These are phyloP conservation scores for Scatophagus argus DNA, from an alignment of 2,113 vertebrate species.

Conservation along the genomic window DNA sequence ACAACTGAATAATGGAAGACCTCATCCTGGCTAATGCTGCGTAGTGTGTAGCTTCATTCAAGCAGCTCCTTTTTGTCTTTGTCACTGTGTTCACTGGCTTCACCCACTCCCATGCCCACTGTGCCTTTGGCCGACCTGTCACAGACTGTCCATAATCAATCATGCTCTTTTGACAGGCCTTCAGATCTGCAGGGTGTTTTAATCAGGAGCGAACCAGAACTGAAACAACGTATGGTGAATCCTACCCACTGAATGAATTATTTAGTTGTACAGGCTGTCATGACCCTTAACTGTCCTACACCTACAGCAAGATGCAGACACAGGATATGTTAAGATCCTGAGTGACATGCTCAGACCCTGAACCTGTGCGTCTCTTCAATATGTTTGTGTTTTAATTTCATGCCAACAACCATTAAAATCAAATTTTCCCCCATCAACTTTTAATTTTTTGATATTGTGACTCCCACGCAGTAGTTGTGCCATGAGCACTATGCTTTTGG, in stretches of 20 bases:
- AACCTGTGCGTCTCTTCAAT: neutral
- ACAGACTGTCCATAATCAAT: slow-evolving; percentile 49
- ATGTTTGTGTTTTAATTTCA: neutral
- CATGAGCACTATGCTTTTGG: neutral
- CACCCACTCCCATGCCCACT: neutral
- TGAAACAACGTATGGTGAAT: slow-evolving; percentile 9
- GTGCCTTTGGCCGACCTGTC: slow-evolving; percentile 36
- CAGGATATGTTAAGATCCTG: too few relatives aligned
- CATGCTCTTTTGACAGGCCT: slow-evolving; percentile 24
- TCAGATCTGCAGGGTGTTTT: neutral
- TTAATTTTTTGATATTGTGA: neutral
- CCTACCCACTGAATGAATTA: slow-evolving; percentile 42
- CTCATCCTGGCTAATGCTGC: slow-evolving; percentile 1
- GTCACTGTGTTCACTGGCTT: slow-evolving; percentile 17
- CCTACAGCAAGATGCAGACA: neutral
- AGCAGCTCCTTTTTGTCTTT: neutral
- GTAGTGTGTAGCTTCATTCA: slow-evolving; percentile 1
- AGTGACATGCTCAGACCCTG: neutral
- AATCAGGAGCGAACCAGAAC: neutral
- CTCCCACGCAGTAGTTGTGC: neutral
- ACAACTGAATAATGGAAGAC: slow-evolving; percentile 24
- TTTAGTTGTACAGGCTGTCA: slow-evolving; percentile 41
- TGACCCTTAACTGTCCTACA: slow-evolving; percentile 36
- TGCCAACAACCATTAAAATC: neutral
- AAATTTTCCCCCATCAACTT: too few relatives aligned